Evolutionary conservation across 2,888 invertebrate species (phyloP).

Genomic region (Tetramorium bicarinatum): DNA sequence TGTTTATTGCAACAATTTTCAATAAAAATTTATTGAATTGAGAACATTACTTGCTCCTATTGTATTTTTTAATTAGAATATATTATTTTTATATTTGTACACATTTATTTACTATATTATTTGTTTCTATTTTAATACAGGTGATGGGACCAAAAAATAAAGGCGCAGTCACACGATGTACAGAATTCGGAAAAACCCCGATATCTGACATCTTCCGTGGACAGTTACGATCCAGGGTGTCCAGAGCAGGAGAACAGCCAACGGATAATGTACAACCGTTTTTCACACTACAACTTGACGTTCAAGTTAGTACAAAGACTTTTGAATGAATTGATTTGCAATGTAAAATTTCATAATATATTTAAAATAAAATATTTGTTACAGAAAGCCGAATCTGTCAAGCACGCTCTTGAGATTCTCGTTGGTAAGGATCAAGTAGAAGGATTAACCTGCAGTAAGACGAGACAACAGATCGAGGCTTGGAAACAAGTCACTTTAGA

Average conservation of each 20-base stretch:
- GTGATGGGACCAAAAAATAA: slow-evolving; percentile 96
- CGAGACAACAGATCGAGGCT: slow-evolving; percentile 94
- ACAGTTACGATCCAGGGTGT: slow-evolving; percentile 94
- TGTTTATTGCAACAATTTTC: not conserved
- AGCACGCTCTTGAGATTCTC: slow-evolving; percentile 95
- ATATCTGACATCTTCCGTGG: slow-evolving; percentile 98
- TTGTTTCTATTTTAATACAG: slow-evolving; percentile 83
- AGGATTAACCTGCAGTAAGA: slow-evolving; percentile 94
- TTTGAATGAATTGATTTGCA: slow-evolving; percentile 18
- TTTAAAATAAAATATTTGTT: slow-evolving; percentile 64
- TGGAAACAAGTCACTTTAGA: slow-evolving; percentile 96
- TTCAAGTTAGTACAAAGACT: slow-evolving; percentile 90
- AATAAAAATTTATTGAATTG: not conserved
- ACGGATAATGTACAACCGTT: slow-evolving; percentile 98
- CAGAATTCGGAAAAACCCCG: slow-evolving; percentile 94
- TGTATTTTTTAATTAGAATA: not conserved
- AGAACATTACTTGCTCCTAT: not conserved
- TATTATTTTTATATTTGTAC: no score
- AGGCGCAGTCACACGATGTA: slow-evolving; percentile 94
- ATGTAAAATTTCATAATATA: not conserved
- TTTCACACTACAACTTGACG: slow-evolving; percentile 97
- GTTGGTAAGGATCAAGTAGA: slow-evolving; percentile 95
- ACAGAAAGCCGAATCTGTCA: slow-evolving; percentile 93
- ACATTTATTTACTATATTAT: not conserved
- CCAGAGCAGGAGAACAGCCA: slow-evolving; percentile 91